Evolutionary conservation across 2,888 invertebrate species (phyloP).

Genomic region (Sturmia bella): DNA sequence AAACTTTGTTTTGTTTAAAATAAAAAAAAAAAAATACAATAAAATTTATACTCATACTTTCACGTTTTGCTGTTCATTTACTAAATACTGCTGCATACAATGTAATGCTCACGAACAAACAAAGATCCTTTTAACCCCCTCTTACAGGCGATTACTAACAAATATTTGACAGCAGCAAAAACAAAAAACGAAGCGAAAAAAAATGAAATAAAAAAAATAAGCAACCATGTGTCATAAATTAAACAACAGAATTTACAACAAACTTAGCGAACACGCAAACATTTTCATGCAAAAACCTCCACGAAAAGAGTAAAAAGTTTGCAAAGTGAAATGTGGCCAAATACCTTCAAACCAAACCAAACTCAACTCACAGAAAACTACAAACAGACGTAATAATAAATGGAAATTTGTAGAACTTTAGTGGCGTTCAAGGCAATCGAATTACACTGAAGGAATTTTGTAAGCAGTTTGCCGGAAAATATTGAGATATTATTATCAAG

Average conservation of each 20-base stretch:
- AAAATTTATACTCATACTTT: too few relatives aligned
- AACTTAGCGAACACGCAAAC: constrained; percentile 35
- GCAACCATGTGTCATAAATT: constrained; percentile 35
- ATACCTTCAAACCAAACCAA: constrained; percentile 5
- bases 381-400: constrained; percentile 3
- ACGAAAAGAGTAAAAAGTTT: not conserved
- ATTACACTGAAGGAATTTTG: too few relatives aligned
- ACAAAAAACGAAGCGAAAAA: too few relatives aligned
- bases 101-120: too few relatives aligned
- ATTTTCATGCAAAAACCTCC: not conserved
- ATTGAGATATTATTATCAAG: too few relatives aligned
- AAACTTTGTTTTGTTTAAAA: too few relatives aligned
- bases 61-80: too few relatives aligned
- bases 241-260: constrained; percentile 27
- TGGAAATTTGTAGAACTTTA: constrained; percentile 6
- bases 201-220: too few relatives aligned
- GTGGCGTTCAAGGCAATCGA: constrained; percentile 25
- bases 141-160: not conserved
- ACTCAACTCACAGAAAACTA: constrained; percentile 11
- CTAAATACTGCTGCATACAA: too few relatives aligned
- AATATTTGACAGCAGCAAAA: constrained; percentile 3
- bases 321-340: constrained; percentile 20
- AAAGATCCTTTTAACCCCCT: too few relatives aligned
- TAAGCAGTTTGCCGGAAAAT: too few relatives aligned
- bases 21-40: too few relatives aligned